Evolutionary conservation across 2,797 vertebrate genomes (phyloP).

Genomic region (Brachyalestes nurse): DNA sequence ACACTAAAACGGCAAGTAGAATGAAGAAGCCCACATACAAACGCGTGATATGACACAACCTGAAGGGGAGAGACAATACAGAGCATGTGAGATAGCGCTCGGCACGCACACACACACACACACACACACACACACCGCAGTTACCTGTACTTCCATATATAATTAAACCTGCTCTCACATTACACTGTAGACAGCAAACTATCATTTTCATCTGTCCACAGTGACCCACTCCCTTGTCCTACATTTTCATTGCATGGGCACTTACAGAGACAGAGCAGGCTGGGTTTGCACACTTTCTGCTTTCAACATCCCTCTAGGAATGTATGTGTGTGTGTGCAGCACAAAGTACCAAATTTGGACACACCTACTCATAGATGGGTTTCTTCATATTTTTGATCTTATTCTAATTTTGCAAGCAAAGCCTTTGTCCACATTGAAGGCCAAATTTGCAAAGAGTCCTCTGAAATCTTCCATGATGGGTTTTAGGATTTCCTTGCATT

Average conservation of each 20-base stretch:
- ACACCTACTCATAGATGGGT: not conserved
- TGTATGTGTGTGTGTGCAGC: not conserved
- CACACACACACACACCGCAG: conserved; percentile 43
- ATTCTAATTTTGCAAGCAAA: too few relatives aligned
- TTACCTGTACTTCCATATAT: conserved; percentile 25
- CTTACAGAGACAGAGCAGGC: not conserved
- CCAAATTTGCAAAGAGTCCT: too few relatives aligned
- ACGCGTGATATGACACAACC: conserved; percentile 88
- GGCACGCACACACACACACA: conserved; percentile 45
- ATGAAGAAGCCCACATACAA: conserved; percentile 87
- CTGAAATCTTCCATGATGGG: too few relatives aligned
- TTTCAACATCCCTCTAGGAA: not conserved
- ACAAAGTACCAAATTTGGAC: not conserved
- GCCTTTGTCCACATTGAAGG: too few relatives aligned
- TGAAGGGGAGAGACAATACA: conserved; percentile 80
- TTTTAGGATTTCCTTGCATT: too few relatives aligned
- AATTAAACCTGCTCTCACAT: conserved; percentile 27
- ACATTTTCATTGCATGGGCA: not conserved
- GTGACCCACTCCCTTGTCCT: conserved; percentile 30
- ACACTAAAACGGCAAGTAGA: conserved; percentile 79
- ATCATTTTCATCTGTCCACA: conserved; percentile 32
- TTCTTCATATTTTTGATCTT: not conserved
- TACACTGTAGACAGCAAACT: conserved; percentile 17
- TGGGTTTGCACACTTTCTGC: conserved; percentile 39
- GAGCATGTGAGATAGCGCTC: conserved; percentile 56